These are phyloP conservation scores for Diadophis punctatus DNA, from an alignment of 2,113 vertebrate genomes.

Conservation along the genomic window DNA sequence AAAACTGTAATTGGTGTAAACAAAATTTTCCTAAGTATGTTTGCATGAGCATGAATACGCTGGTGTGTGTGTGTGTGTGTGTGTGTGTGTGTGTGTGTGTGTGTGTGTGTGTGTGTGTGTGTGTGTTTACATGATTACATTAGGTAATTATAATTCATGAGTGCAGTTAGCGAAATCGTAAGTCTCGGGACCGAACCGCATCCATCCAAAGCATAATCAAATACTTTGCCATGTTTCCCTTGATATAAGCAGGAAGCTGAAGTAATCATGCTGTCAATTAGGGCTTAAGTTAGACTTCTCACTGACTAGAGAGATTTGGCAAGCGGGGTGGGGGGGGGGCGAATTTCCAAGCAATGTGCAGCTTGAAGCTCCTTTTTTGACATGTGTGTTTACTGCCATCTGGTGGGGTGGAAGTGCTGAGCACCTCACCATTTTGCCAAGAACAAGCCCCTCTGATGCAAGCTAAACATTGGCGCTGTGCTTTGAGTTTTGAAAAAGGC, in stretches of 20 bases:
- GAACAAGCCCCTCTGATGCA: constrained; percentile 8
- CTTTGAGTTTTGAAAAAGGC: background rate
- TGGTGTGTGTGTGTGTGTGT: background rate
- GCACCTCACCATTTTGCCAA: background rate
- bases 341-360: background rate
- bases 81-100: no score
- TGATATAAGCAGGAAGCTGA: constrained; percentile 65
- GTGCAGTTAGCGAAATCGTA: constrained; percentile 47
- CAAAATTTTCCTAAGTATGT: constrained; percentile 49
- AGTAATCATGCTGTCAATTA: constrained; percentile 71
- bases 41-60: constrained; percentile 28
- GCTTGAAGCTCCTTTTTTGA: constrained; percentile 17
- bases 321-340: constrained; percentile 7
- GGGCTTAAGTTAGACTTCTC: constrained; percentile 54
- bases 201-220: constrained; percentile 59
- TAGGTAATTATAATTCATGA: constrained; percentile 39
- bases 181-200: constrained; percentile 52
- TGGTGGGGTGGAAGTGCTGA: constrained; percentile 64
- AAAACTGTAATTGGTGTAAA: constrained; percentile 45
- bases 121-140: constrained; percentile 19
- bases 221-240: constrained; percentile 63
- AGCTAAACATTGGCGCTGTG: background rate
- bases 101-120: background rate
- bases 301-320: constrained; percentile 40
- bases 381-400: constrained; percentile 89